These are phyloP conservation scores for Myotis findleyi DNA, from an alignment of 2,797 vertebrate species.

Conservation along the genomic window DNA sequence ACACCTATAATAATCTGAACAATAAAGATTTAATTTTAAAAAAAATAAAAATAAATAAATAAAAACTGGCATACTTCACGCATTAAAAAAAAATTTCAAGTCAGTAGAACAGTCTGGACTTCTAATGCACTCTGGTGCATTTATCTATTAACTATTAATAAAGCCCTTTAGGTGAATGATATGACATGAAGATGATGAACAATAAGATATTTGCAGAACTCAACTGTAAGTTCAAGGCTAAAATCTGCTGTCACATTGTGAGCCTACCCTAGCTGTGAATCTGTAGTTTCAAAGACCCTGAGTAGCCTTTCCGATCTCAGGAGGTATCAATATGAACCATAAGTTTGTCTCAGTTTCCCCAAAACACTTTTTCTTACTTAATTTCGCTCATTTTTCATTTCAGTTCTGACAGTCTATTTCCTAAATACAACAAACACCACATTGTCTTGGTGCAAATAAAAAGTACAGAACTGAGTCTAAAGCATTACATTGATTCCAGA, in stretches of 20 bases:
- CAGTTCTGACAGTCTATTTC: background rate
- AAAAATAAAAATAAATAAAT: no score
- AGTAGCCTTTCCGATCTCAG: background rate
- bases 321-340: background rate
- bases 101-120: background rate
- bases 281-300: background rate
- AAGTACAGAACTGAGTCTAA: background rate
- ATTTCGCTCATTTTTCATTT: constrained; percentile 37
- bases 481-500: background rate
- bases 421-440: background rate
- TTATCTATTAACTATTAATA: background rate
- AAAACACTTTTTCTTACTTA: background rate
- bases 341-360: background rate
- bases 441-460: background rate
- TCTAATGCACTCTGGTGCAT: background rate
- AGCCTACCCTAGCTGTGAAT: background rate
- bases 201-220: background rate
- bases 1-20: no score
- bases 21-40: no score
- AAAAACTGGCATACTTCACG: no score
- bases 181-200: constrained; percentile 1
- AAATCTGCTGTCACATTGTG: background rate
- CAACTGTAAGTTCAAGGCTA: background rate
- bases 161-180: constrained; percentile 24
- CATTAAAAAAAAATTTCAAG: background rate